A percentile compares a stretch with the other conserved stretches of the same genome.
phyloP scores from a whole-genome alignment of 2,797 vertebrate genomes.

The Hemitrygon akajei region DNA sequence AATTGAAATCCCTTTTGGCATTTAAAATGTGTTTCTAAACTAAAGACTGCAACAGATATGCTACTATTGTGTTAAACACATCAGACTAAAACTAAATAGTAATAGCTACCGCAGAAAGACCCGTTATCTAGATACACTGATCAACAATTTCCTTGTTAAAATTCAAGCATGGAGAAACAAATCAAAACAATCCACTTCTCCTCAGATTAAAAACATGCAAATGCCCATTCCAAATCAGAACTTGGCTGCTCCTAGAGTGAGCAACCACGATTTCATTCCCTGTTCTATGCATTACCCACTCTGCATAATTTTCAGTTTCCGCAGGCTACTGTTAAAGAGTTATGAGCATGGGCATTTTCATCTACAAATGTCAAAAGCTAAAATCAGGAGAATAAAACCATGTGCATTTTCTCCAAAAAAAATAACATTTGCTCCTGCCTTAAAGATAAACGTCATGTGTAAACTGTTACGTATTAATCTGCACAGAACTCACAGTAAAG shows the following conservation, averaged over 20 bases:
- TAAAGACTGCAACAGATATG: neutral
- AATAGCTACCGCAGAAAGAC: neutral
- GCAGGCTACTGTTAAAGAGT: neutral
- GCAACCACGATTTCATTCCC: neutral
- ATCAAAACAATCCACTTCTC: neutral
- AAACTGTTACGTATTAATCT: conserved; percentile 13
- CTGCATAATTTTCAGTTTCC: neutral
- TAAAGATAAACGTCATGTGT: neutral
- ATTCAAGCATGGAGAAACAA: neutral
- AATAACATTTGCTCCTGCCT: neutral
- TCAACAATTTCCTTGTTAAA: neutral
- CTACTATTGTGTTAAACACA: neutral
- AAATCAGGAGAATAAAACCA: neutral
- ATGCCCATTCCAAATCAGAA: neutral
- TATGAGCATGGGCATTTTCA: neutral
- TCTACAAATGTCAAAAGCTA: neutral
- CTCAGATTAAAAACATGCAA: neutral
- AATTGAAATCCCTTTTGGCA: neutral
- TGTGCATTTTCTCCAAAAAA: neutral
- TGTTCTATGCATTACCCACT: neutral
- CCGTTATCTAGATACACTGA: neutral
- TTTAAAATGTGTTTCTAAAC: too few relatives aligned
- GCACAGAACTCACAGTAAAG: conserved; percentile 16
- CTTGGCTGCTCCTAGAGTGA: neutral
- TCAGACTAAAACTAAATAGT: neutral